Evolutionary conservation across 2,888 invertebrate species (phyloP), one percentile per base, ranked within the genome.

Genomic region (Phytoseiulus persimilis): DNA sequence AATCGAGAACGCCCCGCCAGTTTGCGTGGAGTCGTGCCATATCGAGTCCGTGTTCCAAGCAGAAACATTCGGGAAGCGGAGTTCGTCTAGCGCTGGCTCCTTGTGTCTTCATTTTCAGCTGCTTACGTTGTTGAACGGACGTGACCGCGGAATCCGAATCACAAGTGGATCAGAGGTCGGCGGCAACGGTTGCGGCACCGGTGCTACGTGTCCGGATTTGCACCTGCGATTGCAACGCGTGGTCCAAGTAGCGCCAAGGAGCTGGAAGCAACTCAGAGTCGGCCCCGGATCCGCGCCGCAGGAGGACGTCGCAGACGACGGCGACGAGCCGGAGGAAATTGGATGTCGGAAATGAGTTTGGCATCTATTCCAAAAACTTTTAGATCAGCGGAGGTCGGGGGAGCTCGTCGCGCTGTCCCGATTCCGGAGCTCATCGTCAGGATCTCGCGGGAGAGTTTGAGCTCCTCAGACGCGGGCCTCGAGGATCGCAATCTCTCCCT

Each of bases 181-280:
- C 65, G 65, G 23, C 65, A 65, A 1, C 65, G 65, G 28, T 23
- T 65, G 65, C 14, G 65, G 65, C 65, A n/a, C n/a, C n/a, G 28
- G 65, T 65, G 5, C 11, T 65, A 65, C 65, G 65, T 65, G 65
- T 65, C 65, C 18, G 65, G 65, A 65, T 65, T 65, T 65, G 65
- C 65, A 65, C 65, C 65, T 65, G 65, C 65, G 65, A 65, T 65
- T 65, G 65, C 65, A 65, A 65, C 65, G 65, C 65, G 65, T 65
- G 11, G 65, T 65, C 65, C 23, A 23, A 23, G 65, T 1, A 18
- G 23, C 65, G 65, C 65, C 65, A 65, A 65, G 65, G 9, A 65
- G 65, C 18, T 28, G 28, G 28, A 65, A 65, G 65, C 65, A 65
- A 65, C 65, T 65, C 65, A 28, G 28, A 65, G 65, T 18, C 65